Conservation (phyloP, 2,888 invertebrate species). For the Tinea trinotella region DNA sequence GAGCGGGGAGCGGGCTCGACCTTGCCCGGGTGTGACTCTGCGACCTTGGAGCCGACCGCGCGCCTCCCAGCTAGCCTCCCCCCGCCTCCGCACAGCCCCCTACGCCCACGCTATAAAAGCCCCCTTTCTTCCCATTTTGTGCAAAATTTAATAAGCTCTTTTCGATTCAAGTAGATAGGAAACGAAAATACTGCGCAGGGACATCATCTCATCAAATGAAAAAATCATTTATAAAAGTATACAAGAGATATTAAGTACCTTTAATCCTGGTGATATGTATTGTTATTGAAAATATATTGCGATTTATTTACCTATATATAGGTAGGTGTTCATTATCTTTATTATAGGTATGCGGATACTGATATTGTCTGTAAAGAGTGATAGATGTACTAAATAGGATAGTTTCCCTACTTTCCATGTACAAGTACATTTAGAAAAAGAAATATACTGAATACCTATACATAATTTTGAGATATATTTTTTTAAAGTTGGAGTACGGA, state of each 20-base stretch:
- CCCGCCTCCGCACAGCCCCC: conserved; percentile 28
- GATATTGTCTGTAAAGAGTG: too few species aligned
- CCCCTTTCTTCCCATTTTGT: conserved; percentile 44
- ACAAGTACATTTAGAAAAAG: too few species aligned
- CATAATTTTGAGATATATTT: too few species aligned
- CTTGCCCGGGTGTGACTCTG: conserved; percentile 72
- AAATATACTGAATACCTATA: too few species aligned
- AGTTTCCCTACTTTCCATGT: too few species aligned
- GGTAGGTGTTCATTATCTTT: too few species aligned
- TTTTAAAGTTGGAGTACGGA: too few species aligned
- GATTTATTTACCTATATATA: too few species aligned
- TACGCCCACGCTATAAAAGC: conserved; percentile 36
- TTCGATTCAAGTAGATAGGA: neutral
- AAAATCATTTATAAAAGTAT: neutral
- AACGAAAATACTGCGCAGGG: neutral
- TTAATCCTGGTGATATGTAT: too few species aligned
- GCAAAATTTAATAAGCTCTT: conserved; percentile 54
- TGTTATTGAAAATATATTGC: neutral
- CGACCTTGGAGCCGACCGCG: conserved; percentile 63
- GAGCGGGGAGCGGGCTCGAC: conserved; percentile 42
- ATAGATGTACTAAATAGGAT: too few species aligned
- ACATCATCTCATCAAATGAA: neutral
- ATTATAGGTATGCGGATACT: too few species aligned
- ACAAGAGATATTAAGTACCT: too few species aligned
- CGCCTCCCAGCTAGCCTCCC: conserved; percentile 28